Evolutionary conservation across 2,797 vertebrate genomes (phyloP).

Genomic region (Pagetopsis macropterus): DNA sequence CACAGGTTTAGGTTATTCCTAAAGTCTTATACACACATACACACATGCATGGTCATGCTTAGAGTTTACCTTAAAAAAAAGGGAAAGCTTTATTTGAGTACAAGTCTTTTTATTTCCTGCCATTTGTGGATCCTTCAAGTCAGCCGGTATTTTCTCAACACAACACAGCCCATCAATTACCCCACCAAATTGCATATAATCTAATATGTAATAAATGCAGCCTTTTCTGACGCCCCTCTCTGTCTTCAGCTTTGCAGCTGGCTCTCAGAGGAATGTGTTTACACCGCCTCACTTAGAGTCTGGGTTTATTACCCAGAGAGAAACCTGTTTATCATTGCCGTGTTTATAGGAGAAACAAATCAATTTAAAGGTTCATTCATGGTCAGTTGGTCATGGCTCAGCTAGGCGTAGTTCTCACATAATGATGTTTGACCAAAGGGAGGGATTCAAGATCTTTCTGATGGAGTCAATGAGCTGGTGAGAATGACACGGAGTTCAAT

Average conservation of each 20-base stretch:
- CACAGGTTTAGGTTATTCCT: neutral
- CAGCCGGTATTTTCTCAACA: neutral
- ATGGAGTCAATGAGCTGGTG: slow-evolving; percentile 72
- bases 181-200: neutral
- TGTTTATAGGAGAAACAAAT: slow-evolving; percentile 56
- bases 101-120: neutral
- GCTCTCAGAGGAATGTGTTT: slow-evolving; percentile 21
- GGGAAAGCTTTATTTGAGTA: neutral
- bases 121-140: neutral
- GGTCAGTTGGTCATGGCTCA: slow-evolving; percentile 60
- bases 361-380: slow-evolving; percentile 59
- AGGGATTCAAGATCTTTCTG: slow-evolving; percentile 49
- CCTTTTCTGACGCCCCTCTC: neutral
- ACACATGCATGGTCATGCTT: neutral
- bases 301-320: slow-evolving; percentile 45
- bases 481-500: slow-evolving; percentile 63
- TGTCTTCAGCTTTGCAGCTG: neutral
- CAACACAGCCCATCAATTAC: neutral
- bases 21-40: neutral
- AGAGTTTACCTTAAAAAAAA: neutral
- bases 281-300: slow-evolving; percentile 28
- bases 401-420: slow-evolving; percentile 49
- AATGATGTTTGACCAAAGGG: slow-evolving; percentile 60
- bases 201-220: neutral
- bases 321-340: slow-evolving; percentile 41